Evolutionary conservation across 2,888 invertebrate genomes (phyloP), one percentile per base, ranked within the genome.

Genomic region (Teinopalpus imperialis): DNA sequence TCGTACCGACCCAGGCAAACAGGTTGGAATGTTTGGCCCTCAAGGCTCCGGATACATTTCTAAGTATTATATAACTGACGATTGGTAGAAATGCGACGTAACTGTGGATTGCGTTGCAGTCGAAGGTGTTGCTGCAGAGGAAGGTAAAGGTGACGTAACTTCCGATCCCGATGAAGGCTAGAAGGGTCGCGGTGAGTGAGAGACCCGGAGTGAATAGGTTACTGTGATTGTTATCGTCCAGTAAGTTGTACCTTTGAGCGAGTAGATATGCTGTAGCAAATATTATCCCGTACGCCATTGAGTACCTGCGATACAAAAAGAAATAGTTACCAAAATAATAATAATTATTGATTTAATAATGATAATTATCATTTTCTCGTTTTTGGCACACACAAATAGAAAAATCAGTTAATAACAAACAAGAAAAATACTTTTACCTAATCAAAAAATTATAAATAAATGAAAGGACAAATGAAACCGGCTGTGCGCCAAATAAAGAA

Each of bases 1-100:
- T 97, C 43, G 93, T 92, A 0, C 98, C 98, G 62, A 98, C 96
- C 95, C 98, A 98, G 1, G 98, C 96, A 70, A 98, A 97, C 67
- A 98, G 94, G 5, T 93, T 93, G 0, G 98, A 98, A 74, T 97
- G 97, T 6, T 94, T 86, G n/a, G 95, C 95, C 1, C 98, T 89
- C 1, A 98, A 67, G n/a, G 95, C 93, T 0, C 97, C 96, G 0
- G 95, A 95, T 0, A 97, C 93, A 62, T 98, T 99, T 21, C 98
- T 88, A 0, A 98, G 76, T 4, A 96, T 89, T 30, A 98, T 93
- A 63, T 96, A 98, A 34, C 96, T 94, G 3, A 97, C 89, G 16
- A 98, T 95, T 1, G 98, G 98, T 58, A 98, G 89, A 68, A 97
- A 97, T 0, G 94, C 93, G 3, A 97, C 93, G 74, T 98, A 98